Base-by-base conservation (phyloP, 2,888 invertebrate species). In the Drepana falcataria region DNA sequence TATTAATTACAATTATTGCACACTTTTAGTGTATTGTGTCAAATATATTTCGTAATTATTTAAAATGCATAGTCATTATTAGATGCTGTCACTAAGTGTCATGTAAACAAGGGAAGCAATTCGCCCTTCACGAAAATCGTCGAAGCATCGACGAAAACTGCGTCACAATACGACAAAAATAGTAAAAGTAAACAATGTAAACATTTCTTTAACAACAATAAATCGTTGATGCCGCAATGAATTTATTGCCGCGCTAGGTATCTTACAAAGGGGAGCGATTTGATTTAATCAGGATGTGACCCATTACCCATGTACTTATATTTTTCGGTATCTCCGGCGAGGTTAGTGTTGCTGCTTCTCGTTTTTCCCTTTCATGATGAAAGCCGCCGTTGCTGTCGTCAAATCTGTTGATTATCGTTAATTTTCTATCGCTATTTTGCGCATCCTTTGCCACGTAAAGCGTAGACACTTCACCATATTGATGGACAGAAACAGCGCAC, bases 221-320 rank as follows among this genome's bases (percentile, higher is more conserved):
- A 69, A 77, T 75, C 65, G 60, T 54, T 60, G 60, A 58, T 59
- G 55, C 54, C 60, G 35, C 49, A 66, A 65, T 61, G 58, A 62
- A 65, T 56, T 51, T 53, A 51, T 34, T 51, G 52, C 55, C 55
- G 58, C 63, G 61, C 61, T 65, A 59, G 60, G 68, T 68, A 72
- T 66, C 64, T 68, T 60, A 71, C 71, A 79, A 78, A 79, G 77
- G 75, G 76, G 75, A 75, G 60, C 57, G 64, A 73, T 68, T 59
- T 59, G 68, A 70, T 67, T 63, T 79, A 83, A 81, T 79, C 77
- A 80, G 79, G 80, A 83, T 77, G 77, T 73, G 59, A 57, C 66
- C 70, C 63, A 66, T 85, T 87, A 91, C 91, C 91, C 90, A 90
- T 75, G 89, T 88, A 80, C 84, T 91, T 60, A 88, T 85, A 68